Evolutionary conservation across 2,888 invertebrate species (phyloP), one percentile per base, ranked within the genome.

Genomic region (Branchipolynoe longqiensis): DNA sequence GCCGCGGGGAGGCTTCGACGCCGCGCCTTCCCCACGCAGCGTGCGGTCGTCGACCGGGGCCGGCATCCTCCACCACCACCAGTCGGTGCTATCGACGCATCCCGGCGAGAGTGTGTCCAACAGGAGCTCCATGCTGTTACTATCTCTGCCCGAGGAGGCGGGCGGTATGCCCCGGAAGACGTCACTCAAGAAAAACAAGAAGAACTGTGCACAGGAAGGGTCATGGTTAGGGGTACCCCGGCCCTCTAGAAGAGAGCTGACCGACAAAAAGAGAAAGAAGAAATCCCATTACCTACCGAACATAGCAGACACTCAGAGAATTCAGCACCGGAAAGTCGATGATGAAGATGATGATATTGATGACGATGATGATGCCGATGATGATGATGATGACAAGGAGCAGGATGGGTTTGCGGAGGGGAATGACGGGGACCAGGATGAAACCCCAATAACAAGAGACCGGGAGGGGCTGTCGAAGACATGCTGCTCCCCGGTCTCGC

Each of bases 111-210:
- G 48, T 28, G 28, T 78, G 4, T 78, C 78, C 25, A 48, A 78
- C 28, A 78, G 48, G 31, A 78, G 54, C 22, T 78, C 78, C n/a
- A 78, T 48, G 48, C 48, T 78, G 48, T 78, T 78, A 78, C 18
- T 78, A 25, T 54, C 78, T 28, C 31, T 78, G 25, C 78, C 78
- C 0, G 78, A 73, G 25, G 73, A 78, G 54, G 31, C 28, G n/a
- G 31, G 48, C 78, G 25, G n/a, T 1, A 78, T 78, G 78, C 78
- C 78, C 4, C 14, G 54, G 4, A 78, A 41, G 25, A 78, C 41
- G 6, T 41, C 78, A 12, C 14, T 41, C 18, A 78, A 78, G 33
- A 62, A 62, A 62, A n/a, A n/a, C 18, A 78, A 78, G 33, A 73
- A 73, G 73, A 48, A 78, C 28, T 48, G 78, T 28, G 78, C 78